phyloP scores from a whole-genome alignment of 1,140 invertebrate species.

The Drosophila guanche region DNA sequence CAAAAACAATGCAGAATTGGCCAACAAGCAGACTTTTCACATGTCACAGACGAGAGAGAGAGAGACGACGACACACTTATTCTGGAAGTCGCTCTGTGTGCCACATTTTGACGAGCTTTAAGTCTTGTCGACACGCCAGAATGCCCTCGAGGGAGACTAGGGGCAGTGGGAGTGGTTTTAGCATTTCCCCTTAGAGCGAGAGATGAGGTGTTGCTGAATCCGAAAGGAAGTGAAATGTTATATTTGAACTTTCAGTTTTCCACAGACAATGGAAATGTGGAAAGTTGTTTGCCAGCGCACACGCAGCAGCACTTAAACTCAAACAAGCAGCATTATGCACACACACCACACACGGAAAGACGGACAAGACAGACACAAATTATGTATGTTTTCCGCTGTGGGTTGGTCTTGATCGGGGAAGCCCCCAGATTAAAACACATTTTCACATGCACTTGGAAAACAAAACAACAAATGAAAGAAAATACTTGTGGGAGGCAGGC shows the following conservation, averaged over 20 bases:
- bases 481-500: conserved; percentile 55
- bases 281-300: conserved; percentile 60
- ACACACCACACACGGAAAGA: neutral
- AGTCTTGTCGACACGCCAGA: conserved; percentile 56
- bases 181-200: no score
- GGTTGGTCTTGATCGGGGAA: conserved; percentile 29
- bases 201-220: conserved; percentile 45
- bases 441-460: conserved; percentile 52
- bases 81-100: conserved; percentile 15
- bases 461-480: conserved; percentile 47
- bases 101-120: conserved; percentile 45
- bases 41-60: conserved; percentile 22
- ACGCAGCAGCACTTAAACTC: conserved; percentile 34
- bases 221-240: conserved; percentile 75
- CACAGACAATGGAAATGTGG: conserved; percentile 70
- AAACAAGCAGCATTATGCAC: conserved; percentile 44
- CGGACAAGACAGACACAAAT: conserved; percentile 25
- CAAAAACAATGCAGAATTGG: conserved; percentile 54
- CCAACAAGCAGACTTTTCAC: conserved; percentile 31
- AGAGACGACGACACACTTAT: conserved; percentile 1
- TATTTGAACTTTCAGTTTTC: conserved; percentile 72
- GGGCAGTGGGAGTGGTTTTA: conserved; percentile 5
- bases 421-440: conserved; percentile 31
- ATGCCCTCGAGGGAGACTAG: conserved; percentile 33
- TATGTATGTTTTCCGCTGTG: conserved; percentile 53